Percentiles rank a stretch among this genome's conserved stretches.
Evolutionary conservation across 2,888 invertebrate genomes (phyloP).

Genomic region (Philonicus albiceps): DNA sequence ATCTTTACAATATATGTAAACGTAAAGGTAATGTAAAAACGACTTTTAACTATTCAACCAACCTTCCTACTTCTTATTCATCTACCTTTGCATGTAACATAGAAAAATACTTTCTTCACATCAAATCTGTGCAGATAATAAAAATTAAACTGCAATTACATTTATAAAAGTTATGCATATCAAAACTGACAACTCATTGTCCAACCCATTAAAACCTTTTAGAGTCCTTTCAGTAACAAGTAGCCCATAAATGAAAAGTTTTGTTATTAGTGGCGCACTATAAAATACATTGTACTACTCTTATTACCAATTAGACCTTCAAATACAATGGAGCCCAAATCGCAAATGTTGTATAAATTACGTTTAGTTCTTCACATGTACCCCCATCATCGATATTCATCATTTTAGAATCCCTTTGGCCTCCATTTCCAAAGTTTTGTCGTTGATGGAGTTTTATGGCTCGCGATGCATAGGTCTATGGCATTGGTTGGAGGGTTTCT

Average conservation of each 20-base stretch:
- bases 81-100: no score
- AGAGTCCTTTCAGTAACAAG: not conserved
- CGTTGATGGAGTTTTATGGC: not conserved
- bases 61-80: no score
- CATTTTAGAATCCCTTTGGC: not conserved
- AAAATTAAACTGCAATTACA: not conserved
- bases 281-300: not conserved
- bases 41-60: no score
- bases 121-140: no score
- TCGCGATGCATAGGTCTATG: not conserved
- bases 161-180: not conserved
- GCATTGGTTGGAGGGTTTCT: not conserved
- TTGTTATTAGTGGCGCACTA: not conserved
- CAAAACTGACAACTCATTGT: not conserved
- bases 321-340: not conserved
- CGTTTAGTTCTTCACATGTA: not conserved
- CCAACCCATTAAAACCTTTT: not conserved
- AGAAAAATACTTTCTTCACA: no score
- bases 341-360: not conserved
- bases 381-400: not conserved
- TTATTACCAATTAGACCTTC: not conserved
- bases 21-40: no score
- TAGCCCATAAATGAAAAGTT: not conserved
- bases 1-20: no score
- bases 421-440: not conserved